phyloP scores from a whole-genome alignment of 1,140 invertebrate genomes.

The Pectinophora gossypiella region DNA sequence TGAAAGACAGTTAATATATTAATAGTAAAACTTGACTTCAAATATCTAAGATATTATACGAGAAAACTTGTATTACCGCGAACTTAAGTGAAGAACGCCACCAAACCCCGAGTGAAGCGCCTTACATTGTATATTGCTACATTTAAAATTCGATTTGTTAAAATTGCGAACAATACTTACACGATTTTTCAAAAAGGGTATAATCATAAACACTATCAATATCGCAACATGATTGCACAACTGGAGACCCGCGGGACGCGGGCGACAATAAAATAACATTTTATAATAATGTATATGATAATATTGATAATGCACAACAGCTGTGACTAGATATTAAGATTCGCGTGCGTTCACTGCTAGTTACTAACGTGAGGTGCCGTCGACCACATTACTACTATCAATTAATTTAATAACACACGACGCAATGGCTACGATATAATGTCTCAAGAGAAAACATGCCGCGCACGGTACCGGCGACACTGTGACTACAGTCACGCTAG shows the following conservation, averaged over 20 bases:
- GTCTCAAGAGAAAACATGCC: no score
- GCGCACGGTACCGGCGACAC: no score
- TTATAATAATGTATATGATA: constrained; percentile 6
- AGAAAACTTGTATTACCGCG: no score
- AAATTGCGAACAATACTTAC: constrained; percentile 23
- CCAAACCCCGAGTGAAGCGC: constrained; percentile 15
- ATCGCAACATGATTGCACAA: constrained; percentile 1
- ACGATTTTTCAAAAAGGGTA: constrained; percentile 9
- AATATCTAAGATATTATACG: not conserved
- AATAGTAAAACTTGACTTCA: no score
- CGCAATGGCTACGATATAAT: not conserved
- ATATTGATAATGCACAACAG: constrained; percentile 34
- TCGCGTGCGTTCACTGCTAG: constrained; percentile 29
- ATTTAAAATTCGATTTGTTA: constrained; percentile 25
- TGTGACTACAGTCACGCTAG: no score
- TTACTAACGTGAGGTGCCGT: constrained; percentile 21
- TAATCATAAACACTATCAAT: constrained; percentile 13
- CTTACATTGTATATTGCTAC: constrained; percentile 30
- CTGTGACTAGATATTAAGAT: constrained; percentile 48
- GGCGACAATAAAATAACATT: constrained; percentile 5
- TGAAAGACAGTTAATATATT: no score
- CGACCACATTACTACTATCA: constrained; percentile 1
- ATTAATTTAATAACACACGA: constrained; percentile 13
- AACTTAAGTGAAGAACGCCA: not conserved
- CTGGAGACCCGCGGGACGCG: constrained; percentile 1